Evolutionary conservation across 1,140 invertebrate species (phyloP).

Genomic region (Anoplophora glabripennis): DNA sequence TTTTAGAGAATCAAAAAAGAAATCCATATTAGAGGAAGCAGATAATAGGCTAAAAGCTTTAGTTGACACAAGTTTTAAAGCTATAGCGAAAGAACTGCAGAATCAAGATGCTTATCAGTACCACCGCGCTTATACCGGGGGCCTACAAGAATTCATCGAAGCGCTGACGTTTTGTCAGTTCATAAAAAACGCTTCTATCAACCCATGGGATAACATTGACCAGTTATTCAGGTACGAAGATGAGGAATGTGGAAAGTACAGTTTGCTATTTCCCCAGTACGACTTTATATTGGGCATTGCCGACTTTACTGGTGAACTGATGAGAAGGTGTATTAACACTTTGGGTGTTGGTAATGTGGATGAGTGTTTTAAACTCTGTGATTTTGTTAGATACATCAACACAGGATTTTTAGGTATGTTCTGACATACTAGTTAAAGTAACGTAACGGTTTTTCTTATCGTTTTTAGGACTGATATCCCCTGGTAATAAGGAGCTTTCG

Average conservation of each 20-base stretch:
- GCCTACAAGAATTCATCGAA: conserved; percentile 87
- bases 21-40: conserved; percentile 63
- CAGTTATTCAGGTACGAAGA: conserved; percentile 47
- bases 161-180: conserved; percentile 75
- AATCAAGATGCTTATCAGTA: conserved; percentile 73
- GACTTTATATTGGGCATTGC: conserved; percentile 83
- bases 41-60: conserved; percentile 62
- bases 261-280: conserved; percentile 54
- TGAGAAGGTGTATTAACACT: conserved; percentile 84
- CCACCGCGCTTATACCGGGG: conserved; percentile 68
- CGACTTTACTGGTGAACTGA: conserved; percentile 86
- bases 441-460: too few relatives aligned
- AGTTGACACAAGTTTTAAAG: conserved; percentile 59
- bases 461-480: conserved; percentile 49
- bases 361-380: conserved; percentile 70
- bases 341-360: conserved; percentile 74
- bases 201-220: conserved; percentile 52
- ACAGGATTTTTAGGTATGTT: conserved; percentile 63
- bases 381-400: conserved; percentile 70
- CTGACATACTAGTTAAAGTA: conserved; percentile 5
- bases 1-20: conserved; percentile 57
- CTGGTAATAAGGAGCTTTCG: conserved; percentile 63
- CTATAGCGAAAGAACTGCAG: conserved; percentile 70
- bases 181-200: conserved; percentile 51
- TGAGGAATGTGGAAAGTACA: conserved; percentile 23